Percentiles rank a stretch among this genome's conserved stretches.
phyloP scores from a whole-genome alignment of 2,888 invertebrate species.

The Dicyrtomina minuta region DNA sequence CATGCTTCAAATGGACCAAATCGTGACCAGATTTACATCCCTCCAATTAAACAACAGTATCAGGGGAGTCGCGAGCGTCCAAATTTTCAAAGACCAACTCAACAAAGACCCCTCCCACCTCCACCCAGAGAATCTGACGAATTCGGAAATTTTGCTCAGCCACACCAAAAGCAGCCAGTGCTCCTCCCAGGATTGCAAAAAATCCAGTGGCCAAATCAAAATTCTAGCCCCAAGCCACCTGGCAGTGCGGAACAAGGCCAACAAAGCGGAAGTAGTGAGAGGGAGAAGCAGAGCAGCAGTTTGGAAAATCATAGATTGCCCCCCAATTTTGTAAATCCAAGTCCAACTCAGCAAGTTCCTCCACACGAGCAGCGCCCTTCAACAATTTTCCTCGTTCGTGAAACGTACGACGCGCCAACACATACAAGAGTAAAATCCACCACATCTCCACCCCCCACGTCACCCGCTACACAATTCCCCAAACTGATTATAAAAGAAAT shows the following conservation, averaged over 20 bases:
- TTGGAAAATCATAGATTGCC: constrained; percentile 17
- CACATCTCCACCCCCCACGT: constrained; percentile 15
- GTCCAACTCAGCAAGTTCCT: constrained; percentile 42
- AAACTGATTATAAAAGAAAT: constrained; percentile 48
- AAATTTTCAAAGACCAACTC: constrained; percentile 35
- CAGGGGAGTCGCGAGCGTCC: constrained; percentile 14
- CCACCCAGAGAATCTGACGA: constrained; percentile 11
- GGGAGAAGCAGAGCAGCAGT: background rate
- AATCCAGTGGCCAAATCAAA: constrained; percentile 22
- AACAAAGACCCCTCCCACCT: constrained; percentile 48
- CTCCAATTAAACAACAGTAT: constrained; percentile 10
- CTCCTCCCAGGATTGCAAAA: constrained; percentile 23
- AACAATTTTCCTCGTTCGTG: constrained; percentile 49
- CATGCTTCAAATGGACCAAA: background rate
- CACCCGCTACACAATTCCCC: background rate
- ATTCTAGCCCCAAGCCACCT: constrained; percentile 4
- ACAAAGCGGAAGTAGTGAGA: background rate
- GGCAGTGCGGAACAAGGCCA: constrained; percentile 15
- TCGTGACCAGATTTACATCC: constrained; percentile 9
- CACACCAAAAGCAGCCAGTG: constrained; percentile 22
- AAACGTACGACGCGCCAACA: constrained; percentile 41
- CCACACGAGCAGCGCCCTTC: constrained; percentile 45
- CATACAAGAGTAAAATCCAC: constrained; percentile 31
- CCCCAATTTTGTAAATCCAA: constrained; percentile 8
- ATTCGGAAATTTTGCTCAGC: constrained; percentile 33